phyloP scores from a whole-genome alignment of 2,888 invertebrate species.

The Limenitis camilla region DNA sequence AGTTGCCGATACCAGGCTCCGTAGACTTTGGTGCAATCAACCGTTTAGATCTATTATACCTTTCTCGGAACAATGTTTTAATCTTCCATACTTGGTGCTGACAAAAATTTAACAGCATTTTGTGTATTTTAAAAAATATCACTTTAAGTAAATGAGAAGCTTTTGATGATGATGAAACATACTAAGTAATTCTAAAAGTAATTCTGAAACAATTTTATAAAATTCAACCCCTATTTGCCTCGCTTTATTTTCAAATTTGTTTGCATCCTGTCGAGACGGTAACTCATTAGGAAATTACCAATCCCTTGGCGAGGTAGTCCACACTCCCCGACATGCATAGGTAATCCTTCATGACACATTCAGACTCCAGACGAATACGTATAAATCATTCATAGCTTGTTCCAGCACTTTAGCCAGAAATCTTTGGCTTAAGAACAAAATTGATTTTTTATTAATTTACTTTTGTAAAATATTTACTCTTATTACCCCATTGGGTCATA shows the following conservation, averaged over 20 bases:
- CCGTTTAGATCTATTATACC: slow-evolving; percentile 13
- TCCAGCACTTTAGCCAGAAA: not conserved
- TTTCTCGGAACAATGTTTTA: slow-evolving; percentile 4
- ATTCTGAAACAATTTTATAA: not conserved
- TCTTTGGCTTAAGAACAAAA: too few relatives aligned
- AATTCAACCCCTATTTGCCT: not conserved
- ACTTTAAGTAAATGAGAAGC: too few relatives aligned
- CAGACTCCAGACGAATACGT: not conserved
- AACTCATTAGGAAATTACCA: slow-evolving; percentile 4
- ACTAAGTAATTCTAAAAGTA: not conserved
- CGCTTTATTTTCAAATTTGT: not conserved
- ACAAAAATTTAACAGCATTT: not conserved
- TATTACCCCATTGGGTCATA: too few relatives aligned
- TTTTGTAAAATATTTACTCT: too few relatives aligned
- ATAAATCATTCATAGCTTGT: slow-evolving; percentile 4
- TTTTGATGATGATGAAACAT: too few relatives aligned
- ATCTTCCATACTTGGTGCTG: not conserved
- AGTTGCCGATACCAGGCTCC: slow-evolving; percentile 7
- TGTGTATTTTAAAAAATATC: not conserved
- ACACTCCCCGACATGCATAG: slow-evolving; percentile 1
- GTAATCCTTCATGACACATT: slow-evolving; percentile 1
- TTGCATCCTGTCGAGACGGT: slow-evolving; percentile 3
- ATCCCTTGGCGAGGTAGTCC: not conserved
- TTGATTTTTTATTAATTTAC: too few relatives aligned
- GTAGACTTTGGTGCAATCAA: slow-evolving; percentile 11